Evolutionary conservation across 2,888 invertebrate species (phyloP), one percentile per base, ranked within the genome.

Genomic region (Lapara coniferarum): DNA sequence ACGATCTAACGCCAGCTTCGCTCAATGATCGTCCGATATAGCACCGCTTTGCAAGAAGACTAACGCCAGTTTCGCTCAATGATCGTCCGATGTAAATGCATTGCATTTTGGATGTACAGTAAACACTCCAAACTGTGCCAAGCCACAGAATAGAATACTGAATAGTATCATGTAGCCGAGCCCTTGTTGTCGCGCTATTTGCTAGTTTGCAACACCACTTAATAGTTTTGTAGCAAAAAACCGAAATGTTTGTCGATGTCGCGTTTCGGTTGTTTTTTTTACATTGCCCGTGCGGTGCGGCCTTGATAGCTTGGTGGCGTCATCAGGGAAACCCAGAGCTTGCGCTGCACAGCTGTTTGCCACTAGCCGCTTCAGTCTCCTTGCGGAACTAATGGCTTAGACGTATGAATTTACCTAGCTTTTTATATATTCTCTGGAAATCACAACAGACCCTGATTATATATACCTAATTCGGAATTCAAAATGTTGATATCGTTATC

Each of bases 191-290:
- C 19, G 46, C 63, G 46, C 49, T 63, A 63, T 63, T 49, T 59
- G n/a, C 16, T n/a, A 46, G 44, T 44, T 59, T 63, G 46, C 49
- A 12, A 63, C 46, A 19, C 16, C 63, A 49, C 19, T 19, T 63
- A 49, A 63, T 63, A 19, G 63, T 46, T 44, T 44, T 46, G 12
- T 16, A 63, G 63, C 19, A 46, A 63, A 63, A 59, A 59, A 46
- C 12, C 46, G 49, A 19, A 44, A 44, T 59, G 44, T 63, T 63
- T 63, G 49, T 0, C 63, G 19, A 63, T 63, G 63, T 46, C 63
- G 63, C 63, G 46, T 57, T 63, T 59, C n/a, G 59, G 59, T 44
- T 46, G n/a, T 49, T 63, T 63, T 59, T 63, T 63, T 49, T 19
- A 46, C 63, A 19, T 12, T 46, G 6, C 19, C 46, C 46, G 59